Base-by-base conservation (phyloP, 2,113 vertebrate genomes). In the Aptenodytes forsteri region DNA sequence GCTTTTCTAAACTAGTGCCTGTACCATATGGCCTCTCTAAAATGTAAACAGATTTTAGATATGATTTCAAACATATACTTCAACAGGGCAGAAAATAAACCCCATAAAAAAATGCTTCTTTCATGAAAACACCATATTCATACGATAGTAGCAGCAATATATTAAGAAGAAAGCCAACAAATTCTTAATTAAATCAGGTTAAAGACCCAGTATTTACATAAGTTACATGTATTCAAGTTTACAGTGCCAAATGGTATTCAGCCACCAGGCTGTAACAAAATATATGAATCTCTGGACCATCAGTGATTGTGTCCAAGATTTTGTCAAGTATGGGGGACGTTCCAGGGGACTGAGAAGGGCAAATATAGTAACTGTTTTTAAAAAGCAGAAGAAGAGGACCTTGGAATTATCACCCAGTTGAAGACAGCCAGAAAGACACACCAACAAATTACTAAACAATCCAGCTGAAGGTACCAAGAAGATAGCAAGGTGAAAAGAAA, bases 401-500 rank as follows among this genome's bases (percentile, higher is more conserved):
- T 89, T 79, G 10, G 0, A 93, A 38, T 72, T 64, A 66, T 26
- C 58, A 27, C 13, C 14, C 26, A 50, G 52, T 61, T 85, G 87
- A 67, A 64, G 55, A 49, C 25, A 85, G 13, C 3, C 38, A 87
- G 55, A 93, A 91, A 77, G 66, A 82, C 46, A 69, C 13, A 80
- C 19, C 49, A 77, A 69, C 73, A 90, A 77, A 87, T 83, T 91
- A 91, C 83, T 94, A 93, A 91, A 86, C 78, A 88, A 91, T 85
- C 54, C 92, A 90, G 20, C 40, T 85, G 56, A 95, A 96, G 90
- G 58, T 62, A 80, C 46, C 38, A 46, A 62, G 47, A 84, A 84
- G 92, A 92, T 86, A 94, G 65, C 16, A 90, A 94, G 34, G 75
- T 78, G 65, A 92, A 83, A 94, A 94, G 65, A 95, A 97, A 93